A percentile compares a stretch with the other conserved stretches of the same genome.
These are phyloP conservation scores for Varroa destructor DNA, from an alignment of 1,140 invertebrate species.

Conservation along the genomic window DNA sequence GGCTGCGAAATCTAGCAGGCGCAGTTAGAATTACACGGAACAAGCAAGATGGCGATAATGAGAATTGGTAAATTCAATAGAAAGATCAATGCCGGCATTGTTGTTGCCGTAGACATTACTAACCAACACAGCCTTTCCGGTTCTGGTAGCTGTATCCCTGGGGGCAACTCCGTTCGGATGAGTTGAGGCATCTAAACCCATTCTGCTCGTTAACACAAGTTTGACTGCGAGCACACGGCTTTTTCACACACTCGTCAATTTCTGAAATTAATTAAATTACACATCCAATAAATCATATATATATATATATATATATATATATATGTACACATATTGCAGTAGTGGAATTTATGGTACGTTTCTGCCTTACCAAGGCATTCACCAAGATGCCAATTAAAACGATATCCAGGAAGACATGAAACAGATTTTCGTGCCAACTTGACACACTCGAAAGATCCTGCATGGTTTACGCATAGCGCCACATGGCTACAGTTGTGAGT, in stretches of 20 bases:
- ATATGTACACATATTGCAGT: too few species aligned
- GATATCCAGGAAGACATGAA: background rate
- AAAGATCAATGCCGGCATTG: too few species aligned
- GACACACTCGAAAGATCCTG: constrained; percentile 8
- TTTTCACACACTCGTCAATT: constrained; percentile 15
- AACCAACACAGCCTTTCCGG: constrained; percentile 1
- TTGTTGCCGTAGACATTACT: background rate
- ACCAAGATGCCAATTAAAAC: constrained; percentile 11
- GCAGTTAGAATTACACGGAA: too few species aligned
- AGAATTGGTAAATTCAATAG: too few species aligned
- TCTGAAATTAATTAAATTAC: background rate
- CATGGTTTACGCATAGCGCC: constrained; percentile 19
- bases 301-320: too few species aligned
- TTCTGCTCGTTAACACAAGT: background rate
- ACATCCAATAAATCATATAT: too few species aligned
- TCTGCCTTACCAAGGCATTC: constrained; percentile 5
- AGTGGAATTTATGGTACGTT: background rate
- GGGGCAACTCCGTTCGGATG: background rate
- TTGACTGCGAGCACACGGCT: background rate
- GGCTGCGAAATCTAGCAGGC: too few species aligned
- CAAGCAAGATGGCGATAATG: too few species aligned
- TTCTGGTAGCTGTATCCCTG: background rate
- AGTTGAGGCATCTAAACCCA: background rate
- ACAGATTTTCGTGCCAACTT: background rate
- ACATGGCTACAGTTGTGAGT: constrained; percentile 24